A percentile compares a stretch with the other conserved stretches of the same genome.
phyloP scores from a whole-genome alignment of 1,140 invertebrate genomes.

The Drosophila nikananu region DNA sequence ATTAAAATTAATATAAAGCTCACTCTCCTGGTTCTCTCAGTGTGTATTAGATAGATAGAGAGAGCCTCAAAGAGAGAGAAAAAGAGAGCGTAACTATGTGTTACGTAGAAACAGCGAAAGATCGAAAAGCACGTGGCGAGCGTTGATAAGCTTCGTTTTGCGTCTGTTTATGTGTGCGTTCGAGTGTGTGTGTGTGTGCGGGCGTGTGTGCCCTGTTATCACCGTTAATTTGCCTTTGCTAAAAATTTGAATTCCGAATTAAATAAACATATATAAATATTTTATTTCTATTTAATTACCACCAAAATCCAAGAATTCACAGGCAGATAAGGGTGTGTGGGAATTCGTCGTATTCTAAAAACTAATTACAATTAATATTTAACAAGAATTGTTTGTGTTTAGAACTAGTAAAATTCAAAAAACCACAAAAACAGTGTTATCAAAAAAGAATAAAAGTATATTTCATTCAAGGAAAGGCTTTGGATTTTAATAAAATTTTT shows the following conservation, averaged over 20 bases:
- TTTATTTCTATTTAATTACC: not conserved
- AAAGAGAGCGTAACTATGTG: slow-evolving; percentile 5
- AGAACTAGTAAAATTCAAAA: too few species aligned
- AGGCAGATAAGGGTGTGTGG: slow-evolving; percentile 1
- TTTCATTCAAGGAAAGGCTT: too few species aligned
- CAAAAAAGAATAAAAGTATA: not conserved
- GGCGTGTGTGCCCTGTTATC: slow-evolving; percentile 24
- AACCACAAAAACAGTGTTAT: too few species aligned
- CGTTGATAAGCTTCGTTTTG: slow-evolving; percentile 38
- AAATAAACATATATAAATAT: slow-evolving; percentile 7
- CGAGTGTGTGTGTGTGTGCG: not conserved
- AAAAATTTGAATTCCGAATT: slow-evolving; percentile 14
- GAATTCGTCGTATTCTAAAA: not conserved
- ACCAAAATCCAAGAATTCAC: not conserved
- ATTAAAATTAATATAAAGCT: not conserved
- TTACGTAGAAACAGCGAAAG: slow-evolving; percentile 13
- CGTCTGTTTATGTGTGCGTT: not conserved
- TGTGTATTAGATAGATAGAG: not conserved
- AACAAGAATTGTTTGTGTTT: not conserved
- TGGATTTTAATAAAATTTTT: too few species aligned
- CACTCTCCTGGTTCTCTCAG: not conserved
- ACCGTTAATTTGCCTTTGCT: slow-evolving; percentile 15
- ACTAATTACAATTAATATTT: not conserved
- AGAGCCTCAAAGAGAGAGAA: not conserved
- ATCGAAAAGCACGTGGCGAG: slow-evolving; percentile 47